Base-by-base conservation (phyloP, 2,113 vertebrate genomes). In the Chunga burmeisteri region DNA sequence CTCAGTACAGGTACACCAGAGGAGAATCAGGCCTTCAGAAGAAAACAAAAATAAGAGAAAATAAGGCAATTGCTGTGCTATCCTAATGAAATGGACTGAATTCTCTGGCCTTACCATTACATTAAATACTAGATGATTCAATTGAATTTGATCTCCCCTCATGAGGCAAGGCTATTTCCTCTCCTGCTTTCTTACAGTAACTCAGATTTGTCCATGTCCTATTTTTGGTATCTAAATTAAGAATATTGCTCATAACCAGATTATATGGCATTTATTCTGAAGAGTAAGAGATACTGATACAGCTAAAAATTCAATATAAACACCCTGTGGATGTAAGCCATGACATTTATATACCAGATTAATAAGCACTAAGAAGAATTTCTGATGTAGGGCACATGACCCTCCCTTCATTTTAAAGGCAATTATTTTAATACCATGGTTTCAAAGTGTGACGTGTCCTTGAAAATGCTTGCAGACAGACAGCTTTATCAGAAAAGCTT, bases 231-330 rank as follows among this genome's bases (percentile, higher is more conserved):
- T 52, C 86, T 93, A 94, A 94, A 95, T 95, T 71, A 88, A 93
- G 80, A 93, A 59, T 95, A 96, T 71, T 94, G 83, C 94, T 96
- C 77, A 93, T 94, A 94, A 96, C 86, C 56, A 88, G 96, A 96
- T 96, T 97, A 96, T 86, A 88, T 40, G 68, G 82, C 92, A 92
- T 95, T 95, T 95, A 96, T 95, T 95, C 80, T 84, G 86, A 90
- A 87, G 70, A 81, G 88, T 19, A 73, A 88, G 85, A 71, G 74
- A 94, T 79, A 95, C 68, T 72, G 82, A 90, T 84, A 53, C 29
- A 71, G 94, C 77, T 93, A 93, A 90, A 96, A 88, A 90, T 78
- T 83, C 63, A 86, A 63, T 84, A 93, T 25, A 93, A 95, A 96
- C 88, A 93, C 82, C 65, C 65, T 56, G 72, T 86, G 55, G 90